Percentiles rank a stretch among this genome's conserved stretches.
phyloP scores from a whole-genome alignment of 1,140 invertebrate species.

The Cotesia typhae region DNA sequence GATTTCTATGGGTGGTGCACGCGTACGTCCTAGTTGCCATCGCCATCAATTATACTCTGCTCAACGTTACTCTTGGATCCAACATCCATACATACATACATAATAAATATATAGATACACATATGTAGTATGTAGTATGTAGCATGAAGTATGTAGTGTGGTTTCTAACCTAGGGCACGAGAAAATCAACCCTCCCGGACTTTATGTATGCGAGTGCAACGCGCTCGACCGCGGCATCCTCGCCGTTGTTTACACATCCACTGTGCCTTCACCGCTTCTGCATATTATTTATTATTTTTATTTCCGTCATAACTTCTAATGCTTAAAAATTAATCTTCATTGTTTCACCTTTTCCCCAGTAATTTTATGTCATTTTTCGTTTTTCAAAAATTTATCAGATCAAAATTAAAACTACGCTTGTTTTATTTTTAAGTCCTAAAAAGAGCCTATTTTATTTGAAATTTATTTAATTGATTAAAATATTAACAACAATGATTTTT shows the following conservation, averaged over 20 bases:
- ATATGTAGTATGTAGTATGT: background rate
- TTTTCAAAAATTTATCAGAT: too few species aligned
- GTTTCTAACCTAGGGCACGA: conserved; percentile 23
- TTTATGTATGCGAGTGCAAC: conserved; percentile 28
- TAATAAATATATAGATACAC: conserved; percentile 8
- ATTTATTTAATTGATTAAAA: too few species aligned
- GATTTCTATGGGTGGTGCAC: conserved; percentile 52
- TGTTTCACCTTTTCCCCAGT: too few species aligned
- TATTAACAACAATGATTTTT: too few species aligned
- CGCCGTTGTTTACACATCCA: background rate
- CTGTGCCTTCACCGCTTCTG: too few species aligned
- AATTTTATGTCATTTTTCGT: too few species aligned
- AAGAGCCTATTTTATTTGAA: too few species aligned
- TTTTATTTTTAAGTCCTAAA: too few species aligned
- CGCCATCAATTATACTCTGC: conserved; percentile 6
- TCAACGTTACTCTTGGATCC: background rate
- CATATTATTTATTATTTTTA: too few species aligned
- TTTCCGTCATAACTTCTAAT: background rate
- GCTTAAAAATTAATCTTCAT: too few species aligned
- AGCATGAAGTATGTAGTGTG: background rate
- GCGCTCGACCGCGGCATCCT: conserved; percentile 22
- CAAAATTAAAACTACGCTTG: too few species aligned
- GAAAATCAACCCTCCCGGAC: conserved; percentile 56
- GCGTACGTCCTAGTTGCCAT: conserved; percentile 15
- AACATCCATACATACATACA: too few species aligned